Evolutionary conservation across 1,140 invertebrate species (phyloP), one percentile per base, ranked within the genome.

Genomic region (Brachionus rubens): DNA sequence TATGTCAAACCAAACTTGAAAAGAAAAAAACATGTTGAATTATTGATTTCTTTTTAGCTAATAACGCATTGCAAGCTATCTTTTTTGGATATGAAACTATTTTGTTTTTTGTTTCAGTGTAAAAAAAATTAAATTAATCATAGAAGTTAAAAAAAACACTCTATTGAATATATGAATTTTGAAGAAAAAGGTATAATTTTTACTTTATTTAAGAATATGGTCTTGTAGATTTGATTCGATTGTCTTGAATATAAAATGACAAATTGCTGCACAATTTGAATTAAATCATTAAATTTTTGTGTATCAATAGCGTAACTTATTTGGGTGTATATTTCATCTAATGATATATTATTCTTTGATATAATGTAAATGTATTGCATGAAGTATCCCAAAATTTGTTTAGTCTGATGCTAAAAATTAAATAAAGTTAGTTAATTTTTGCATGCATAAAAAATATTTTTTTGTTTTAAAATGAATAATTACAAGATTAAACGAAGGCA

Each of bases 341-440:
- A 36, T 1, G 46, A 54, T 3, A 72, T 72, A 50, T 50, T 48
- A 54, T 72, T 72, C 50, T 72, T 72, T 30, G 47, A 48, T 26
- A 72, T 48, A 16, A 72, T 72, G n/a, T 40, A 72, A 28, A 72
- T 36, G 9, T 72, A 72, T 48, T 72, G 46, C 68, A 72, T 72
- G 21, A 72, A 72, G 26, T 72, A 72, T 30, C 68, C 68, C 30
- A 72, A 46, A 50, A 72, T 72, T 41, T 50, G 46, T 50, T 72
- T 72, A 0, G 68, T 72, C 26, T 72, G 68, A 72, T 48, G 46
- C 68, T 72, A 50, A 30, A 36, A 16, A 46, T 21, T 16, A 47
- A 26, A 16, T 14, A 0, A 46, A 47, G 24, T 70, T 28, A 1
- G 3, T 30, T 47, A 14, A 21, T 16, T 46, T 70, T n/a, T n/a